Base-by-base conservation (phyloP, 2,113 vertebrate genomes). In the Marcusenius ussheri region DNA sequence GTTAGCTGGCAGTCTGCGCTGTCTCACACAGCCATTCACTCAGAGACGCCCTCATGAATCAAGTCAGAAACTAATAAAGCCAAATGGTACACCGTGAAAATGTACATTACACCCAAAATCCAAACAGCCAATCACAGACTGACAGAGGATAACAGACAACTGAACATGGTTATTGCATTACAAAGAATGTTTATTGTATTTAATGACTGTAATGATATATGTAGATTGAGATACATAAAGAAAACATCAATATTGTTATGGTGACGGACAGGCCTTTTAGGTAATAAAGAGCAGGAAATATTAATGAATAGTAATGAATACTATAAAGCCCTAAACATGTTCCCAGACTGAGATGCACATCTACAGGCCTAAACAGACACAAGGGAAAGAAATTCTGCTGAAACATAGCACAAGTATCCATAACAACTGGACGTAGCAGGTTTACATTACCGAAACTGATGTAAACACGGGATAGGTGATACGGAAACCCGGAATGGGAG, bases 161-260 rank as follows among this genome's bases (percentile, higher is more conserved):
- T 83, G 51, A 50, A 47, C 27, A 77, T 50, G 88, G 47, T 51
- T 42, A 50, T 77, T 83, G 49, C 74, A 89, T 80, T 89, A 80
- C 88, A 89, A 83, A 89, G 46, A 89, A 49, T 50, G 19, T 83
- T 89, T 89, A 89, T 89, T 89, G 50, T 87, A 87, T 56, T 87
- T 87, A 19, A 56, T 51, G 5, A 53, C 27, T 51, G 21, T 87
- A 87, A 56, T 53, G 5, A 87, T 87, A 89, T 45, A 51, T 51
- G 21, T 7, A 53, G 50, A 87, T 53, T 6, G n/a, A 56, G 17
- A 51, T 35, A 56, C 24, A 87, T 87, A 56, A 42, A 80, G 74
- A 84, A 84, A 47, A 47, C 21, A 84, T 47, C 0, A 10, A 49
- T 88, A 49, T 27, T 24, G 11, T 4, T 3, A 62, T 80, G 31